Conservation (phyloP, 2,113 vertebrate species). For the Apodemus speciosus region DNA sequence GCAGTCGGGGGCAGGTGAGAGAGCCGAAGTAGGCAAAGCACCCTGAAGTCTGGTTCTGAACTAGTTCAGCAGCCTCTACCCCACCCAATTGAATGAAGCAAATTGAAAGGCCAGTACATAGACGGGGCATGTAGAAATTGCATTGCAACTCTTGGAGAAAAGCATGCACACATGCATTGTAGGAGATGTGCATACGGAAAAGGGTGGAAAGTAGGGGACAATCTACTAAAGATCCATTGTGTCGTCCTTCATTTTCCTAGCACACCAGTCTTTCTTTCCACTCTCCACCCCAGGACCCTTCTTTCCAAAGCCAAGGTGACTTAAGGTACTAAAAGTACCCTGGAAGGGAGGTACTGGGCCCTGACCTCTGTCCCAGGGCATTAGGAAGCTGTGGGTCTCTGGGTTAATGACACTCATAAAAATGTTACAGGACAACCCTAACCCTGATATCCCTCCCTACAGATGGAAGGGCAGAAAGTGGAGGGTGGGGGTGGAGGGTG, state of each 20-base stretch:
- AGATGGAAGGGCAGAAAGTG: background rate
- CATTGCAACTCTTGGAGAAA: background rate
- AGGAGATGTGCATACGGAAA: background rate
- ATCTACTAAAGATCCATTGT: fast-evolving
- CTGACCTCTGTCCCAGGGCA: fast-evolving
- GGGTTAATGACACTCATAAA: background rate
- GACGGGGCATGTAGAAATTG: background rate
- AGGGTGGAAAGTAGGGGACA: fast-evolving
- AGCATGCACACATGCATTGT: background rate
- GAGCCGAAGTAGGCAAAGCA: background rate
- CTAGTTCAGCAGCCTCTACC: background rate
- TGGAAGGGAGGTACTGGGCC: fast-evolving
- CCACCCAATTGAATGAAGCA: too few species aligned
- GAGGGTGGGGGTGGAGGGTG: background rate
- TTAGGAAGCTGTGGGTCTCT: fast-evolving
- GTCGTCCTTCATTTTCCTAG: background rate
- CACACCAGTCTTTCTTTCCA: background rate
- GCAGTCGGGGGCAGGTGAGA: background rate
- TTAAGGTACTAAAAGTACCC: too few species aligned
- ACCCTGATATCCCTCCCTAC: background rate
- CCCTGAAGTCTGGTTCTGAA: background rate
- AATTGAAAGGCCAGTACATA: fast-evolving
- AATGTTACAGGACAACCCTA: background rate
- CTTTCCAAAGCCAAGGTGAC: background rate
- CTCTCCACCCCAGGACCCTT: background rate